Conservation (phyloP, 1,140 invertebrate species). For the Semibalanus balanoides region DNA sequence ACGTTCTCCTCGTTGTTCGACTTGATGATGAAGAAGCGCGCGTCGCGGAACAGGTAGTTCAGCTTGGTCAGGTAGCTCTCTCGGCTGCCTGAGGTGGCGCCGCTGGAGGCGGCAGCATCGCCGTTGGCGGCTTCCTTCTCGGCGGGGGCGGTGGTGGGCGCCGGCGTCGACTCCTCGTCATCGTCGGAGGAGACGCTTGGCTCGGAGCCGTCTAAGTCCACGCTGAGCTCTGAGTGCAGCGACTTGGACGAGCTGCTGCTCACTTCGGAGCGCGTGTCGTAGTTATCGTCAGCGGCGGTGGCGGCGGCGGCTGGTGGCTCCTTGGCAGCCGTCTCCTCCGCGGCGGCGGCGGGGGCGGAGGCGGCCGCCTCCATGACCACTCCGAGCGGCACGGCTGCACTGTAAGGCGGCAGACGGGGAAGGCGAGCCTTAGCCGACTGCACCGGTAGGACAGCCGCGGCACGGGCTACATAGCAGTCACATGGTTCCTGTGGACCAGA, state of each 20-base stretch:
- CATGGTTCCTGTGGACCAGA: too few species aligned
- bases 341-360: too few species aligned
- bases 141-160: too few species aligned
- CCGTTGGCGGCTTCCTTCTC: not conserved
- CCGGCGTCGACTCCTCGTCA: not conserved
- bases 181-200: not conserved
- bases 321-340: not conserved
- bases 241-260: not conserved
- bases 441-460: too few species aligned
- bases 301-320: too few species aligned
- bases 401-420: not conserved
- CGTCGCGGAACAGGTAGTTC: conserved; percentile 87
- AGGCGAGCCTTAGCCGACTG: too few species aligned
- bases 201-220: not conserved
- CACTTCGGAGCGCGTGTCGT: not conserved
- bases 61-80: conserved; percentile 60
- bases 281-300: not conserved
- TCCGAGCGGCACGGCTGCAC: not conserved
- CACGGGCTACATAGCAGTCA: too few species aligned
- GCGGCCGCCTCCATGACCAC: not conserved
- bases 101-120: not conserved
- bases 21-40: conserved; percentile 93
- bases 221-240: not conserved
- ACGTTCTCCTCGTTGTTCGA: conserved; percentile 97
- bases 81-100: too few species aligned